phyloP scores from a whole-genome alignment of 2,797 vertebrate genomes.

The Cryptoblepharus egeriae region DNA sequence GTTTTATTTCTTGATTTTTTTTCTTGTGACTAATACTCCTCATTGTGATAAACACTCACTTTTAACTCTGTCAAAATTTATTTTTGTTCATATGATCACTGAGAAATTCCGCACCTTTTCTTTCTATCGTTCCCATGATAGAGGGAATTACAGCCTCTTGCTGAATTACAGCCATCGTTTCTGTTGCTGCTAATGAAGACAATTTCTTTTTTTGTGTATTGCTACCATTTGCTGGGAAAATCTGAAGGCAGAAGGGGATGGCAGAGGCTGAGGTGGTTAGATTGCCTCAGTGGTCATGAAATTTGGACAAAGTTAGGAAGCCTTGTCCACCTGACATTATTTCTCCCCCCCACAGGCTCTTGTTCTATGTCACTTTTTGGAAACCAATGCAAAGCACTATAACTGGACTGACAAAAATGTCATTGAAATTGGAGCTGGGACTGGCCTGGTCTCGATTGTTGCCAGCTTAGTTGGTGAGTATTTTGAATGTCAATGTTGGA shows the following conservation, averaged over 20 bases:
- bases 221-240: not conserved
- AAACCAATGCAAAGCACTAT: conserved; percentile 84
- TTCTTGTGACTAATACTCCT: not conserved
- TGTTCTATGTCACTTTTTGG: conserved; percentile 94
- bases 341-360: conserved; percentile 82
- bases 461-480: conserved; percentile 91
- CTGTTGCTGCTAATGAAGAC: not conserved
- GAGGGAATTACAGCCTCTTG: too few relatives aligned
- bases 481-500: conserved; percentile 4
- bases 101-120: not conserved
- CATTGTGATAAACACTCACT: too few relatives aligned
- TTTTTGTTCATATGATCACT: not conserved
- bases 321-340: not conserved
- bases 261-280: too few relatives aligned
- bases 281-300: too few relatives aligned
- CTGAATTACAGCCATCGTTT: not conserved
- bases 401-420: conserved; percentile 89
- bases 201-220: conserved; percentile 10
- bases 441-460: conserved; percentile 92
- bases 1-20: not conserved
- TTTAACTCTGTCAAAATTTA: not conserved
- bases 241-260: too few relatives aligned
- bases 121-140: not conserved
- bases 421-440: conserved; percentile 96
- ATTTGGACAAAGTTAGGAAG: too few relatives aligned